A percentile compares a stretch with the other conserved stretches of the same genome.
Conservation (phyloP, 2,888 invertebrate genomes). For the Brachyptera risi region DNA sequence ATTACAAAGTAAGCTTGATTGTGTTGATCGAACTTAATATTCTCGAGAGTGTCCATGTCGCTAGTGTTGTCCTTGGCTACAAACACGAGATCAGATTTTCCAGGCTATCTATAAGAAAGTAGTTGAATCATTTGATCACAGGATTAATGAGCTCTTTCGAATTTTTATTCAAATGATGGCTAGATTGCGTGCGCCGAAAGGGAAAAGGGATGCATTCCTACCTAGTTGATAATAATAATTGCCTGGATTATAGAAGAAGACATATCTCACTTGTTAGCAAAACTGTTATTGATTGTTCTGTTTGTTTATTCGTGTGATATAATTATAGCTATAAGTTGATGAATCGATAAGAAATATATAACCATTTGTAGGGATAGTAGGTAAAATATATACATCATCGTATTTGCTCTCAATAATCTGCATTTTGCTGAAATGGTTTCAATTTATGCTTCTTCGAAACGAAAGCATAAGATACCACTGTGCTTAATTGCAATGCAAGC, state of each 20-base stretch:
- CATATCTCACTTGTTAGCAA: constrained; percentile 35
- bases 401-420: constrained; percentile 15
- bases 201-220: constrained; percentile 31
- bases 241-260: constrained; percentile 33
- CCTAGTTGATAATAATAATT: constrained; percentile 30
- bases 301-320: constrained; percentile 35
- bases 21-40: background rate
- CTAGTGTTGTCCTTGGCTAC: background rate
- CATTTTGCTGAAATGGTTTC: constrained; percentile 1
- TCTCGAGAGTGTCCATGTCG: background rate
- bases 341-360: constrained; percentile 26
- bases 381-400: constrained; percentile 9
- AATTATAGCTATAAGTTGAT: constrained; percentile 34
- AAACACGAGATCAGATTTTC: constrained; percentile 8
- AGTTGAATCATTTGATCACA: background rate
- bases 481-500: background rate
- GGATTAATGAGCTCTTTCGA: background rate
- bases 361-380: constrained; percentile 17
- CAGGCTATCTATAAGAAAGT: constrained; percentile 9
- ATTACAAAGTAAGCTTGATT: too few species aligned
- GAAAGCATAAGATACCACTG: background rate
- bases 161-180: background rate
- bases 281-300: constrained; percentile 34
- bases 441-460: background rate
- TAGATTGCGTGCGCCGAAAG: constrained; percentile 8